Conservation (phyloP, 1,140 invertebrate species). For the Anoplophora glabripennis region DNA sequence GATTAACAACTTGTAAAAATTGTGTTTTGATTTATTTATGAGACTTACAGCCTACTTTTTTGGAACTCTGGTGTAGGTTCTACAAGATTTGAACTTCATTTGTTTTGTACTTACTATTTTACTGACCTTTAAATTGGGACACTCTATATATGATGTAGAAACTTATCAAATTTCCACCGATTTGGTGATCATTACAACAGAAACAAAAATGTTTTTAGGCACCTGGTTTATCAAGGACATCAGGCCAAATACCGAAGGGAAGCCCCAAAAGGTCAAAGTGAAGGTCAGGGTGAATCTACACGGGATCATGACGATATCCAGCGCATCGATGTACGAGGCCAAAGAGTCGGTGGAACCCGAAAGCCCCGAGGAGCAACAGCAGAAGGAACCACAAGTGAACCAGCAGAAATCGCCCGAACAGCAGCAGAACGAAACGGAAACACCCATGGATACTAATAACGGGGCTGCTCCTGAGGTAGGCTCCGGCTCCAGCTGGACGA, state of each 20-base stretch:
- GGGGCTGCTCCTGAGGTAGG: constrained; percentile 44
- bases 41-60: too few species aligned
- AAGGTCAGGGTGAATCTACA: constrained; percentile 92
- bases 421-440: constrained; percentile 40
- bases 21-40: too few species aligned
- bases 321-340: constrained; percentile 84
- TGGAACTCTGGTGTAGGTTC: too few species aligned
- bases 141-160: too few species aligned
- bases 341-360: constrained; percentile 63
- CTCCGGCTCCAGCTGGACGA: constrained; percentile 47
- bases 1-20: too few species aligned
- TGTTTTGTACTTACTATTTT: too few species aligned
- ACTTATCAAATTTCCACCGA: too few species aligned
- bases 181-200: too few species aligned
- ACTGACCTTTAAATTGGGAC: too few species aligned
- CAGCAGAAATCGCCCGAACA: constrained; percentile 47
- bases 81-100: too few species aligned
- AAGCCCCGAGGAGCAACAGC: constrained; percentile 51
- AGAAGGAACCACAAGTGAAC: constrained; percentile 47
- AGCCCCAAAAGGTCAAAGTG: constrained; percentile 90
- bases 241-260: constrained; percentile 79
- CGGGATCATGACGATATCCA: constrained; percentile 84
- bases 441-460: constrained; percentile 23
- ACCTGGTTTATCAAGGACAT: constrained; percentile 83
- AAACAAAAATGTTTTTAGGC: constrained; percentile 54